Percentiles rank a stretch among this genome's conserved stretches.
These are phyloP conservation scores for Peromyscus leucopus DNA, from an alignment of 2,113 vertebrate species.

Conservation along the genomic window DNA sequence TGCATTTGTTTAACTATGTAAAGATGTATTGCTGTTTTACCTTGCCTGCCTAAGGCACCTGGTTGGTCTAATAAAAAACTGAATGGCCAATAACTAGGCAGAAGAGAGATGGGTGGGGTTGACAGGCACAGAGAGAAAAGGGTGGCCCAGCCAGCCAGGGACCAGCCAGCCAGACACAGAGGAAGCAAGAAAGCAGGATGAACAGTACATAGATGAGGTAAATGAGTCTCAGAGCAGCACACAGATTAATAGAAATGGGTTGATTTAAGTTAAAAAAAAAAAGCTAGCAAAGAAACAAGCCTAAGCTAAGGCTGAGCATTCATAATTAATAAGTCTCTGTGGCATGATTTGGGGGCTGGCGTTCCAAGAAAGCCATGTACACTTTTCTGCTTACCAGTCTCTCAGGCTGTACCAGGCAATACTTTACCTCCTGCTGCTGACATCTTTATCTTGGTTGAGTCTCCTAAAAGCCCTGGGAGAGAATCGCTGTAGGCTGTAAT, in stretches of 20 bases:
- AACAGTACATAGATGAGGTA: not conserved
- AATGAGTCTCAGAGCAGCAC: not conserved
- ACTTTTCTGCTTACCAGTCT: not conserved
- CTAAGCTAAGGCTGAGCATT: not conserved
- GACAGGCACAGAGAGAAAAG: not conserved
- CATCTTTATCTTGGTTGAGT: not conserved
- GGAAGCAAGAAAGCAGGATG: not conserved
- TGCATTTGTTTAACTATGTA: not conserved
- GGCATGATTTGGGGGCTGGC: not conserved
- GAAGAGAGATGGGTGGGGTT: not conserved
- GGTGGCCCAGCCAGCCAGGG: not conserved
- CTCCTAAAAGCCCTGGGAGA: not conserved
- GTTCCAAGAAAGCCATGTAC: not conserved
- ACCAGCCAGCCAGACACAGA: not conserved
- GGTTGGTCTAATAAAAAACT: not conserved
- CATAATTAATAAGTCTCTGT: not conserved
- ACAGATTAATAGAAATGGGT: not conserved
- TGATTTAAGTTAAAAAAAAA: not conserved
- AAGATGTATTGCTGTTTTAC: not conserved
- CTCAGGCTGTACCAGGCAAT: not conserved
- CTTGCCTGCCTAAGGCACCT: not conserved
- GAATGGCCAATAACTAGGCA: not conserved
- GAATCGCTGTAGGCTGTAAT: not conserved
- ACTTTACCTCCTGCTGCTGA: not conserved
- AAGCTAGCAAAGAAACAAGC: not conserved